Evolutionary conservation across 1,140 invertebrate species (phyloP).

Genomic region (Aphaenogaster ashmeadi): DNA sequence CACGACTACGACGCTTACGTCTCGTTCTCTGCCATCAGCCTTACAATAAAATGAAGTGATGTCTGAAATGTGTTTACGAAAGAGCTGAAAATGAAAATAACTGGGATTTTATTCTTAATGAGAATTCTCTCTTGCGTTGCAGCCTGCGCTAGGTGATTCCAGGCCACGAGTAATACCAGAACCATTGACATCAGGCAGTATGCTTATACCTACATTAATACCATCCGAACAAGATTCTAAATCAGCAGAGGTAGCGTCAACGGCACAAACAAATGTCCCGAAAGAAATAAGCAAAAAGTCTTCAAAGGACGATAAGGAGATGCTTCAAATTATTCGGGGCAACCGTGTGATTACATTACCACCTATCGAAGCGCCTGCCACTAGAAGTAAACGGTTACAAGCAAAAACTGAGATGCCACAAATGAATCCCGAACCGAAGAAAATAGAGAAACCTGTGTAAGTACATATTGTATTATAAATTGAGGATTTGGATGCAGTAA

Average conservation of each 20-base stretch:
- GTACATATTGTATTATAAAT: slow-evolving; percentile 17
- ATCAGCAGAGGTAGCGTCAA: neutral
- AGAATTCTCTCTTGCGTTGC: neutral
- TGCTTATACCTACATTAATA: slow-evolving; percentile 46
- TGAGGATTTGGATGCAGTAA: neutral
- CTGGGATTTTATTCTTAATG: neutral
- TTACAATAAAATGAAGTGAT: no score
- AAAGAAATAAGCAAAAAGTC: slow-evolving; percentile 67
- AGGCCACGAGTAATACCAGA: slow-evolving; percentile 67
- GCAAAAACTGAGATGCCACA: slow-evolving; percentile 78
- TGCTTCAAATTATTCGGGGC: slow-evolving; percentile 91
- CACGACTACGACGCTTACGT: no score
- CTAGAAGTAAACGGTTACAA: slow-evolving; percentile 87
- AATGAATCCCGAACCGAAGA: slow-evolving; percentile 67
- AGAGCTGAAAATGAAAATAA: neutral
- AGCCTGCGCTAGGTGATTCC: slow-evolving; percentile 76
- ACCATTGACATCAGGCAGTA: slow-evolving; percentile 50
- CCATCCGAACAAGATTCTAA: slow-evolving; percentile 61
- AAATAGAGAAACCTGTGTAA: slow-evolving; percentile 66
- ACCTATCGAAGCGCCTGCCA: slow-evolving; percentile 93
- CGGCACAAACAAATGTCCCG: neutral
- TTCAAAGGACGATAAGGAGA: slow-evolving; percentile 85
- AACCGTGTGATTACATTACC: slow-evolving; percentile 92
- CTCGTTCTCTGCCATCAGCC: no score
- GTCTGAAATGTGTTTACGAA: no score